A percentile compares a stretch with the other conserved stretches of the same genome.
Conservation (phyloP, 2,888 invertebrate species). For the Phragmatobia fuliginosa region DNA sequence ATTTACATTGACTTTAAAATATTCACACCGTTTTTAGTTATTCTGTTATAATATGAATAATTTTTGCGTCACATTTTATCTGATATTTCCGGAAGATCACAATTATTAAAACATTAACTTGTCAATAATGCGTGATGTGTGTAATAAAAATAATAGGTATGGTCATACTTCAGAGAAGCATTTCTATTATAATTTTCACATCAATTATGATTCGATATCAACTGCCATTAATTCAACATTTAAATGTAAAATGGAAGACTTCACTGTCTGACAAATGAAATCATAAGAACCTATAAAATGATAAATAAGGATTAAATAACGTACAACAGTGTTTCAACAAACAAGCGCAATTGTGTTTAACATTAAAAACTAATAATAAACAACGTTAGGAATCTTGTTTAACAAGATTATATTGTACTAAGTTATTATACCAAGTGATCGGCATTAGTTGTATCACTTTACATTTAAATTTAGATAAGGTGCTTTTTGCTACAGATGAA, state of each 20-base stretch:
- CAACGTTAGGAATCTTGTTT: neutral
- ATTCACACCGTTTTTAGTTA: neutral
- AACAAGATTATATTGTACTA: neutral
- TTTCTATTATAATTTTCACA: slow-evolving; percentile 1
- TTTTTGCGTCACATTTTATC: neutral
- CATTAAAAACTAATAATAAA: neutral
- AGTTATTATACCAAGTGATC: neutral
- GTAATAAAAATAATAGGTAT: neutral
- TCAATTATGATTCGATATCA: slow-evolving; percentile 7
- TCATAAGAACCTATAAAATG: too few relatives aligned
- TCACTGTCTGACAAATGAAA: too few relatives aligned
- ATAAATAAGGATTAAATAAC: too few relatives aligned
- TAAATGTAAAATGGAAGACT: too few relatives aligned
- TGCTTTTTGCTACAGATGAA: neutral
- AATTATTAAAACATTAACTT: neutral
- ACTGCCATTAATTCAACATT: slow-evolving; percentile 34
- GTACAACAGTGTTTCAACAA: neutral
- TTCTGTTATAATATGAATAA: neutral
- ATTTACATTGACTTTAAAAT: neutral
- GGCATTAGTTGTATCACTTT: neutral
- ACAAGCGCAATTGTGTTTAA: neutral
- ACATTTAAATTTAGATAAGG: neutral
- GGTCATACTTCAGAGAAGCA: neutral
- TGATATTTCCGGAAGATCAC: neutral
- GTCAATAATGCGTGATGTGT: neutral